A percentile compares a stretch with the other conserved stretches of the same genome.
Conservation (phyloP, 2,888 invertebrate genomes). For the Cepaea hortensis region DNA sequence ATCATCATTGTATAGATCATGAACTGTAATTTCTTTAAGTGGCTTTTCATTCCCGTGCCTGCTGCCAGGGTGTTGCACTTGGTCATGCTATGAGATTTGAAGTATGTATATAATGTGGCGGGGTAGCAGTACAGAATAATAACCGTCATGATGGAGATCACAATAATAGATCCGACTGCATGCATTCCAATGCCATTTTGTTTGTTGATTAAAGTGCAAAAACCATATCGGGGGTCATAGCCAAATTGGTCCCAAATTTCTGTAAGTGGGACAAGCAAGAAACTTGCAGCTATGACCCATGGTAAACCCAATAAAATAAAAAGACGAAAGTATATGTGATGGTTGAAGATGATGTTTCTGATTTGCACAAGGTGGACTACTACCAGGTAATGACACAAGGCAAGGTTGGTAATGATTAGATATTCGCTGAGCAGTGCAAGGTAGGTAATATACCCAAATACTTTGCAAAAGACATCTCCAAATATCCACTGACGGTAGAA, state of each 20-base stretch:
- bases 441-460: too few species aligned
- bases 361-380: constrained; percentile 14
- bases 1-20: constrained; percentile 9
- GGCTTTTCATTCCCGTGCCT: background rate
- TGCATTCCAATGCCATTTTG: background rate
- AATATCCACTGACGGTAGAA: too few species aligned
- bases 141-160: constrained; percentile 2
- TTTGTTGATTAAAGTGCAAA: constrained; percentile 25
- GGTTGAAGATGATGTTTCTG: background rate
- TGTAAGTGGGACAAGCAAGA: constrained; percentile 13
- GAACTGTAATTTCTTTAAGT: background rate
- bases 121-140: constrained; percentile 31
- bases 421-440: too few species aligned
- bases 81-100: background rate
- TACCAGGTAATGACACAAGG: constrained; percentile 23
- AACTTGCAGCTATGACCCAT: constrained; percentile 13
- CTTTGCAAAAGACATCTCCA: too few species aligned
- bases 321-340: background rate
- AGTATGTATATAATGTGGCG: background rate
- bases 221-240: constrained; percentile 23
- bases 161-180: background rate
- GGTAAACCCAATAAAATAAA: constrained; percentile 1
- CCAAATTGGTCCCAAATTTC: constrained; percentile 28
- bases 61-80: background rate
- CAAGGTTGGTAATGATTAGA: too few species aligned